These are phyloP conservation scores for Podarcis siculus DNA, from an alignment of 2,797 vertebrate genomes.

Conservation along the genomic window DNA sequence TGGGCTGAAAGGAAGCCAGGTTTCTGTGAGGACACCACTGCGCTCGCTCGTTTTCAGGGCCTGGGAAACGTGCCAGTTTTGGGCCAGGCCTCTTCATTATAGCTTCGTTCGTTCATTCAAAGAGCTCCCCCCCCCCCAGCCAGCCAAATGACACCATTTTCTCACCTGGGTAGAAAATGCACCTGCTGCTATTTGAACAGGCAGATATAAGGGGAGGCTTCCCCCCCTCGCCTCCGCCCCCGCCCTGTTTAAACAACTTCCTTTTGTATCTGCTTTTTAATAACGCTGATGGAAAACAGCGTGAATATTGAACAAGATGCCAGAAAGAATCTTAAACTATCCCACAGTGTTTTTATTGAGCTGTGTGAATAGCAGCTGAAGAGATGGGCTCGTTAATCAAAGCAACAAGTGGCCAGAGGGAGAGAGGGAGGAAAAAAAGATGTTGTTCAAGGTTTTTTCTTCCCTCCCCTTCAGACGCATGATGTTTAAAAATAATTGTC, in stretches of 20 bases:
- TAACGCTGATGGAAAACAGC: constrained; percentile 58
- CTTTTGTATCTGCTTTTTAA: constrained; percentile 69
- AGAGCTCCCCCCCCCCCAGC: not conserved
- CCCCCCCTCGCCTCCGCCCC: not conserved
- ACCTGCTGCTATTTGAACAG: constrained; percentile 60
- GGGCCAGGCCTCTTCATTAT: constrained; percentile 64
- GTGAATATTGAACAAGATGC: constrained; percentile 67
- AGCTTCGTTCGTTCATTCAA: constrained; percentile 49
- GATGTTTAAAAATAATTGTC: constrained; percentile 69
- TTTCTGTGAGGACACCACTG: constrained; percentile 71
- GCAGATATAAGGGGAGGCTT: constrained; percentile 52
- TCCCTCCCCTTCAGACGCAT: constrained; percentile 30
- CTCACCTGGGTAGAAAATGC: constrained; percentile 73
- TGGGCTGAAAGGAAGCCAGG: constrained; percentile 74
- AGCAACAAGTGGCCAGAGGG: constrained; percentile 39
- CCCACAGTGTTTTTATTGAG: constrained; percentile 63
- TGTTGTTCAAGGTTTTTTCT: constrained; percentile 64
- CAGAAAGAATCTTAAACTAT: constrained; percentile 56
- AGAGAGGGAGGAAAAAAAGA: constrained; percentile 44
- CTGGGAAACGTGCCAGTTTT: constrained; percentile 68
- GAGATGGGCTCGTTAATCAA: constrained; percentile 59
- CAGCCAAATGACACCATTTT: constrained; percentile 66
- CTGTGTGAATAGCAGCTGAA: constrained; percentile 57
- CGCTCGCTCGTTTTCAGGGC: constrained; percentile 56
- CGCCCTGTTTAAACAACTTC: constrained; percentile 63